Percentiles rank a stretch among this genome's conserved stretches.
phyloP scores from a whole-genome alignment of 2,797 vertebrate genomes.

The Limnodromus scolopaceus region DNA sequence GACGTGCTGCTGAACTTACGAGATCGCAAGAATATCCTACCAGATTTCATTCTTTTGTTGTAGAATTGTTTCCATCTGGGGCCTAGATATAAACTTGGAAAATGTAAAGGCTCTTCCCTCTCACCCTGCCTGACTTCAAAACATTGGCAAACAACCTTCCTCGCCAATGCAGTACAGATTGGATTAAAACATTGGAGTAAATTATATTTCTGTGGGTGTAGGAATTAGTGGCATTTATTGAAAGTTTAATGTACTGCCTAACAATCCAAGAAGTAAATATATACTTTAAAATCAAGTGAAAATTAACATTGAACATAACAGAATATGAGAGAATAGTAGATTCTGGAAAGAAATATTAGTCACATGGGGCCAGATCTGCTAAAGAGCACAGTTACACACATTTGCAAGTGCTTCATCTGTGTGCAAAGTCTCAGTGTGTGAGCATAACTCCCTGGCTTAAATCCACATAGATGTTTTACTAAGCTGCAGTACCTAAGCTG shows the following conservation, averaged over 20 bases:
- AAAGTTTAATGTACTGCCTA: background rate
- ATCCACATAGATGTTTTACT: background rate
- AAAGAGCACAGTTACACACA: background rate
- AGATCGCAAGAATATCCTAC: conserved; percentile 78
- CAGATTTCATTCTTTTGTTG: conserved; percentile 80
- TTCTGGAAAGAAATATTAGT: conserved; percentile 13
- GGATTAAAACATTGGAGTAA: conserved; percentile 59
- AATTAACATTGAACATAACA: conserved; percentile 13
- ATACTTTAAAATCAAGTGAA: conserved; percentile 24
- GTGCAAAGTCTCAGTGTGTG: background rate
- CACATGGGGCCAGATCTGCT: background rate
- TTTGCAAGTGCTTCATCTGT: conserved; percentile 14
- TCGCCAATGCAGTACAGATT: conserved; percentile 45
- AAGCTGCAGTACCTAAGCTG: background rate
- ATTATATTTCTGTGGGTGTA: background rate
- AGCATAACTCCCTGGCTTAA: background rate
- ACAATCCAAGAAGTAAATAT: conserved; percentile 12
- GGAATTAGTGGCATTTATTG: conserved; percentile 25
- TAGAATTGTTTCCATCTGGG: conserved; percentile 81
- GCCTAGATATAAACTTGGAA: conserved; percentile 70
- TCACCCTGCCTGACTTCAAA: conserved; percentile 74
- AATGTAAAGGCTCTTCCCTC: conserved; percentile 61
- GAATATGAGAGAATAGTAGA: background rate
- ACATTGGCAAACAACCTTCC: conserved; percentile 66
- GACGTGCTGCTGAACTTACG: conserved; percentile 75